Evolutionary conservation across 2,113 vertebrate genomes (phyloP).

Genomic region (Mobula birostris): DNA sequence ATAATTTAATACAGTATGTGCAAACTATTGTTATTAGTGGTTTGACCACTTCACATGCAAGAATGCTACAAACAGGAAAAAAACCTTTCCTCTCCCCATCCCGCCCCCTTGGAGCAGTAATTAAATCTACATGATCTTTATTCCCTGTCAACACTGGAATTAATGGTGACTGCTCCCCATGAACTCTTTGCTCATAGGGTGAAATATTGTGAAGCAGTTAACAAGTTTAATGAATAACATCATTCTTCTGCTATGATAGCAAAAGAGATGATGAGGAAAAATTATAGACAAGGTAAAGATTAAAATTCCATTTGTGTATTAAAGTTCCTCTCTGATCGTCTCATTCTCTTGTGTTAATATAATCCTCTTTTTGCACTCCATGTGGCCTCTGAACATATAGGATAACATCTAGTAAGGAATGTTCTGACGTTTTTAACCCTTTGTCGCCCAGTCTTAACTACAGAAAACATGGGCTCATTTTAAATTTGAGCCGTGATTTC

Average conservation of each 20-base stretch:
- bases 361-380: not conserved
- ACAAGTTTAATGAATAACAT: not conserved
- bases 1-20: not conserved
- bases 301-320: constrained; percentile 6
- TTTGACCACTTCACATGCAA: not conserved
- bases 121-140: not conserved
- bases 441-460: not conserved
- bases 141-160: not conserved
- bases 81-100: not conserved
- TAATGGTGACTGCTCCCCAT: not conserved
- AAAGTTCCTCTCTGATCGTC: not conserved
- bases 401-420: not conserved
- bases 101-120: not conserved
- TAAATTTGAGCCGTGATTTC: not conserved
- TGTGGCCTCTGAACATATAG: constrained; percentile 5
- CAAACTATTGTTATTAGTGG: not conserved
- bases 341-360: not conserved
- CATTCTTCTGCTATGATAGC: not conserved
- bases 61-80: not conserved
- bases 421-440: not conserved
- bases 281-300: not conserved
- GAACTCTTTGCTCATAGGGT: not conserved
- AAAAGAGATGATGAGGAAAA: not conserved
- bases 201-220: constrained; percentile 13
- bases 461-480: not conserved